Evolutionary conservation across 2,797 vertebrate genomes (phyloP), one percentile per base, ranked within the genome.

Genomic region (Apogon hyalosoma): DNA sequence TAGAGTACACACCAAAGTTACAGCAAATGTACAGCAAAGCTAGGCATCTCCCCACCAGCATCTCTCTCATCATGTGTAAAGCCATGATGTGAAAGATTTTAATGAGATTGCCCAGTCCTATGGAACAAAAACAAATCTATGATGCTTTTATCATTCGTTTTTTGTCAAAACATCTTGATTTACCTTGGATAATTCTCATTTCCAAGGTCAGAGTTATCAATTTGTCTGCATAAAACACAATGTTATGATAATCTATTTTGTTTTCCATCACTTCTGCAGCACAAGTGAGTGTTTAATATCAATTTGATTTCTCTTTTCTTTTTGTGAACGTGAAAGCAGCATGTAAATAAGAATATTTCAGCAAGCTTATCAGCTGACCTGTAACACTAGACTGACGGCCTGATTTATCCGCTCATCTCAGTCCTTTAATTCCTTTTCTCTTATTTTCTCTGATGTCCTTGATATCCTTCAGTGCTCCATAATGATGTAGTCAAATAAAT

Each of bases 381-480:
- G n/a, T 56, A 64, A 73, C 38, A 72, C 11, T 11, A 31, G 19
- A 57, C 38, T 15, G 5, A 70, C 58, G 56, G 10, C 41, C 55
- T 49, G 1, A 70, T 70, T 75, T 63, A 81, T 72, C 70, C n/a
- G 52, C 40, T 74, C 55, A 69, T 81, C 55, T 63, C 42, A 12
- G 41, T 50, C 31, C 49, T 59, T 67, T 40, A 54, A 65, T 73
- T 60, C 3, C 52, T 11, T 59, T 0, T 3, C 24, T 65, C n/a
- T 59, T 38, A 31, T 69, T 82, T 71, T 51, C 38, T 48, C 62
- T 60, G 62, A 75, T 79, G 70, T 68, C 63, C 70, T 69, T 63
- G 50, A 79, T 78, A 73, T 70, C 40, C 33, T 63, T 11, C 40
- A 53, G 15, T 40, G 18, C 39, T 49, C 53, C 31, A 24, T 56